These are phyloP conservation scores for Picus viridis DNA, from an alignment of 2,797 vertebrate species.

Conservation along the genomic window DNA sequence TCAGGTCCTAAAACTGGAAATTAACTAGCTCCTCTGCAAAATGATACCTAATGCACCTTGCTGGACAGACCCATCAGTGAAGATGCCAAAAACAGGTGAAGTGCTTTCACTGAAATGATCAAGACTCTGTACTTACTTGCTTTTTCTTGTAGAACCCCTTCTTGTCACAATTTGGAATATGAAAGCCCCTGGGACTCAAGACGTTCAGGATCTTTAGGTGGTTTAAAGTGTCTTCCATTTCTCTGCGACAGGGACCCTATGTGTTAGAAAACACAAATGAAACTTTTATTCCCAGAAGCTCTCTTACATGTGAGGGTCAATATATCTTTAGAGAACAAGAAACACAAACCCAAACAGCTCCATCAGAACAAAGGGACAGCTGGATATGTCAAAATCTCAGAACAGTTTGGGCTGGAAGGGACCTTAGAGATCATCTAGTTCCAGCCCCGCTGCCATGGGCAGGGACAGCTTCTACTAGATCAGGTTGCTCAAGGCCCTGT, in stretches of 20 bases:
- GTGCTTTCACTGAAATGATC: background rate
- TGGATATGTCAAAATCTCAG: background rate
- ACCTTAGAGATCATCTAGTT: too few species aligned
- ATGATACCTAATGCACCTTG: background rate
- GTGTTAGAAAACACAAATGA: conserved; percentile 23
- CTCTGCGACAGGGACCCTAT: conserved; percentile 93
- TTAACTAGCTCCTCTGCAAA: background rate
- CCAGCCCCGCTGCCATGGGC: too few species aligned
- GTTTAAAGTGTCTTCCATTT: conserved; percentile 92
- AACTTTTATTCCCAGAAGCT: background rate
- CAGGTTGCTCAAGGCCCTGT: too few species aligned
- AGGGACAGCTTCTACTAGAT: too few species aligned
- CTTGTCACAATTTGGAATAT: conserved; percentile 97
- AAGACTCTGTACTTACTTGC: conserved; percentile 83
- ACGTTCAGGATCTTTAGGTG: conserved; percentile 89
- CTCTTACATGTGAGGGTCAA: background rate
- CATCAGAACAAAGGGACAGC: background rate
- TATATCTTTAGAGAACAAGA: background rate
- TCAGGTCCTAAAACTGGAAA: conserved; percentile 1
- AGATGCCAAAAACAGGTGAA: background rate
- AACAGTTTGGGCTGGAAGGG: too few species aligned
- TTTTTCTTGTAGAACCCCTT: conserved; percentile 98
- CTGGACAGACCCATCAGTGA: background rate
- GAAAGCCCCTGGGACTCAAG: conserved; percentile 88
- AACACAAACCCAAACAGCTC: background rate